Conservation (phyloP, 2,797 vertebrate species). For the Characodon lateralis region DNA sequence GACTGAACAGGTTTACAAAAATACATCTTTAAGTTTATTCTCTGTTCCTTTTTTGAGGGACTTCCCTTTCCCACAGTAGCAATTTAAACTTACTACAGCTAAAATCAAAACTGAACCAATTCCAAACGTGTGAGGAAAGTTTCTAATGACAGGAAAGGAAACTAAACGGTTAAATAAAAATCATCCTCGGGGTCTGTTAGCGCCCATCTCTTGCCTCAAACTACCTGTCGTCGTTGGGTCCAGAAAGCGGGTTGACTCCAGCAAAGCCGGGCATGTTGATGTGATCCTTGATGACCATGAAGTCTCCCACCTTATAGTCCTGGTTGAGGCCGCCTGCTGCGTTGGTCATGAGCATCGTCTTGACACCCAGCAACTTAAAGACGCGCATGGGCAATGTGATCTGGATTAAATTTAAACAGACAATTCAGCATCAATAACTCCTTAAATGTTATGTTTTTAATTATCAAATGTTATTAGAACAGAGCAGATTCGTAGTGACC, state of each 20-base stretch:
- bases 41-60: background rate
- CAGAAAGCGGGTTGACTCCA: constrained; percentile 85
- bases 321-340: constrained; percentile 91
- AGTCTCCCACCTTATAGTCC: constrained; percentile 87
- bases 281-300: constrained; percentile 92
- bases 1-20: no score
- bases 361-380: constrained; percentile 86
- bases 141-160: background rate
- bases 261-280: constrained; percentile 89
- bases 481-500: background rate
- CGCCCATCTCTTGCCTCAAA: background rate
- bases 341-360: constrained; percentile 89
- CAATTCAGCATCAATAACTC: no score
- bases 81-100: no score
- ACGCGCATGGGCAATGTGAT: constrained; percentile 89
- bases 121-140: no score
- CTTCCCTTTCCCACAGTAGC: background rate
- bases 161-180: background rate
- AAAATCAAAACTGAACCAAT: background rate
- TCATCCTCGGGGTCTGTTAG: background rate
- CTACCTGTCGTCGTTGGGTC: constrained; percentile 87
- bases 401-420: constrained; percentile 61
- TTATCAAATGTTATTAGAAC: background rate
- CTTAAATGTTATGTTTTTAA: background rate
- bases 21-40: background rate